Base-by-base conservation (phyloP, 2,888 invertebrate species). In the Torymus texanus region DNA sequence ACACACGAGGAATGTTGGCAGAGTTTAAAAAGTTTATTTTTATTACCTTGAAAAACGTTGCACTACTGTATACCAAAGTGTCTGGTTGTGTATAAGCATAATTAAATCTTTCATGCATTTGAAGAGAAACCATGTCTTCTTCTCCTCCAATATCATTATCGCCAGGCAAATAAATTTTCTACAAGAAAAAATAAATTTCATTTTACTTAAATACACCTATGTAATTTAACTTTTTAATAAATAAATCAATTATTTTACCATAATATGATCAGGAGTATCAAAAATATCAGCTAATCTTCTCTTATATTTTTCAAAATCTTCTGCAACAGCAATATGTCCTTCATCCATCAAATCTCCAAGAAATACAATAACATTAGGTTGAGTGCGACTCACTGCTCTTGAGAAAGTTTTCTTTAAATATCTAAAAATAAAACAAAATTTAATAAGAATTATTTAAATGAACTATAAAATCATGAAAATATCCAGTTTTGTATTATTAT, bases 141-240 rank as follows among this genome's bases (percentile, higher is more conserved):
- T 99, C 98, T 14, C 99, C 98, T 10, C 98, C 99, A 79, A 99
- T 97, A 88, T 99, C 99, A 91, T 99, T 99, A 89, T 99, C 99
- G 5, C 99, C 99, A 21, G 98, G 97, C 82, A 98, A 90, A 92
- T 95, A 97, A 73, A 98, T 92, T 91, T 93, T 93, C 95, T 95
- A 90, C 29, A 51, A 91, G 91, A 66, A 73, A 61, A 63, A 3
- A 73, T 41, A 74, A 68, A 68, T 67, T 11, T 29, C 56, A 70
- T 58, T 55, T 12, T 71, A n/a, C 61, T 41, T 59, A 61, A 63
- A 53, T n/a, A 51, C 65, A 59, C 14, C 18, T n/a, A 18, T 16
- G 0, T 29, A 29, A 29, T 1, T 29, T 29, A 29, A 2, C 29
- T 66, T 61, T n/a, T n/a, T n/a, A n/a, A n/a, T n/a, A n/a, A 53